Evolutionary conservation across 1,140 invertebrate species (phyloP), one percentile per base, ranked within the genome.

Genomic region (Scaptomyza montana): DNA sequence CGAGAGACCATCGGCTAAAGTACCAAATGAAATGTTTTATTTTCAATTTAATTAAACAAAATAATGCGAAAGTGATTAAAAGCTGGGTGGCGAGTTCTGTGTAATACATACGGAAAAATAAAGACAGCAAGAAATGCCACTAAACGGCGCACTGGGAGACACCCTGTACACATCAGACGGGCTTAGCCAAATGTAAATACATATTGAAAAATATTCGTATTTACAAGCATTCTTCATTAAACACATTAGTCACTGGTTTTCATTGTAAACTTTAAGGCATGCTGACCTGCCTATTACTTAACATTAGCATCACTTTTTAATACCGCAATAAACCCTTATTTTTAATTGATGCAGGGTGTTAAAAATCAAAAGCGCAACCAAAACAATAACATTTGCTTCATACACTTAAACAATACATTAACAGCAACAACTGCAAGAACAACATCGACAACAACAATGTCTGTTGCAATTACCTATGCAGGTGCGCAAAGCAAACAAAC

Each of bases 41-140:
- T 64, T 70, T 64, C 51, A 43, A 63, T 56, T 64, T 70, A 70
- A 70, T 70, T 70, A 56, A 63, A 55, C 5, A 64, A 50, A 30
- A 55, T 43, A 19, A 55, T 19, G 51, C 0, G 10, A 49, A 69
- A 54, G 36, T 54, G 30, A 16, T 19, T 43, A 41, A 33, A 28
- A 16, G 19, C 28, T 50, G 9, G 39, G 4, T n/a, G 1, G 7
- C 5, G 8, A 2, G 21, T 3, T 8, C 12, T 36, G 28, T 25
- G n/a, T 19, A 47, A 16, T 47, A 61, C 28, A 19, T 30, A 30
- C 16, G 16, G 60, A 68, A 41, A 33, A 60, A 60, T 49, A 28
- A 56, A 51, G 46, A 53, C 36, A 68, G 16, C 21, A 53, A 36
- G 25, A 25, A 9, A 9, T 9, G 8, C 47, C 12, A 25, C n/a